Conservation (phyloP, 1,140 invertebrate species). For the Elymnias hypermnestra region DNA sequence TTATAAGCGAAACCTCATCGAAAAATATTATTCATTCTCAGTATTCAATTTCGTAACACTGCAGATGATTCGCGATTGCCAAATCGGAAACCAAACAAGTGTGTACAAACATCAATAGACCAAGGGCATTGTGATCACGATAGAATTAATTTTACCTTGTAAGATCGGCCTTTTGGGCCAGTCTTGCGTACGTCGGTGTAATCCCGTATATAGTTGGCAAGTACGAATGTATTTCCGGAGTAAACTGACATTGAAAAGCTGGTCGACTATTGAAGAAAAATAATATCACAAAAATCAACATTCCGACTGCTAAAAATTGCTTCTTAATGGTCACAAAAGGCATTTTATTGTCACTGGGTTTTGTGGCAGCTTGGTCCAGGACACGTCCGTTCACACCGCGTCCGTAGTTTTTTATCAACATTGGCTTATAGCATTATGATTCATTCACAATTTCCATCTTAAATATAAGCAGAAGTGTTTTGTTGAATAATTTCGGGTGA, state of each 20-base stretch:
- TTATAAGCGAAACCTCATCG: too few species aligned
- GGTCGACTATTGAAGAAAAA: conserved; percentile 65
- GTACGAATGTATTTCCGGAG: conserved; percentile 58
- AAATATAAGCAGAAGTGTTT: neutral
- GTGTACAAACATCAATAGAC: conserved; percentile 19
- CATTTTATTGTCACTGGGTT: conserved; percentile 53
- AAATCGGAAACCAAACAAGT: conserved; percentile 31
- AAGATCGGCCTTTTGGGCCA: conserved; percentile 96
- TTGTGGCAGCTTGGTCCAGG: conserved; percentile 7
- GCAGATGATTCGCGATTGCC: conserved; percentile 27
- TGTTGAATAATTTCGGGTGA: conserved; percentile 1
- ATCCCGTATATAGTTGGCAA: conserved; percentile 89
- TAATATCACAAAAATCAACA: conserved; percentile 64
- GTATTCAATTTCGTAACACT: neutral
- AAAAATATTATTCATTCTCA: too few species aligned
- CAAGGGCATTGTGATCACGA: conserved; percentile 41
- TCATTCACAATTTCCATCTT: conserved; percentile 14
- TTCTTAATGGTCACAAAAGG: conserved; percentile 68
- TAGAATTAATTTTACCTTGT: conserved; percentile 78
- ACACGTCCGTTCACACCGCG: conserved; percentile 13
- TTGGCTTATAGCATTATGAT: conserved; percentile 14
- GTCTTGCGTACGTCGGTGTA: conserved; percentile 93
- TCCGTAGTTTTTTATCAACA: conserved; percentile 1
- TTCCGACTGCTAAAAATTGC: conserved; percentile 65
- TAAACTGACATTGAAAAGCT: conserved; percentile 63